Base-by-base conservation (phyloP, 2,888 invertebrate species). In the Drosophila barbarae region DNA sequence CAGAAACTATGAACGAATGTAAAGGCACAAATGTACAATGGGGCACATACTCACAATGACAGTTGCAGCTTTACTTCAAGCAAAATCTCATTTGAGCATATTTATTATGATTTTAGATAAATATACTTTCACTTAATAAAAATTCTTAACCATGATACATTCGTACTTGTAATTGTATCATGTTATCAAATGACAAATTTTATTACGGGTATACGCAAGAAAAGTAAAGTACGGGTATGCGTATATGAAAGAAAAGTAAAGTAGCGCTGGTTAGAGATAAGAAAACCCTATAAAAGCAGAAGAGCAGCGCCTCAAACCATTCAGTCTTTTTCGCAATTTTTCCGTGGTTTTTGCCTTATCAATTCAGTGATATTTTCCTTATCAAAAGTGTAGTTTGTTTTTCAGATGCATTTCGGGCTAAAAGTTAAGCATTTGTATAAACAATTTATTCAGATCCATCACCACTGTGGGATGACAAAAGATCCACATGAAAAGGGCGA, bases 401-500 rank as follows among this genome's bases (percentile, higher is more conserved):
- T 18, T 18, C 18, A 18, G 18, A 18, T 18, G n/a, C 10, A 28
- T 15, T 15, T 44, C 12, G 10, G 10, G 5, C 10, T 6, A 15
- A 10, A 5, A 15, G 5, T 28, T 44, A 1, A 6, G 12, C 3
- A 3, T 13, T 44, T 4, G 12, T 18, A 8, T 0, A 28, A 12
- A 12, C 15, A 8, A 23, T n/a, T 13, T 8, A 8, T 41, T 2
- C 8, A n/a, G n/a, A n/a, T 18, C 18, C 30, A 4, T 12, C 30
- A 12, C 30, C 18, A 18, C 34, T 18, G 7, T 34, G 34, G 10
- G 10, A 50, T 36, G 18, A 36, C n/a, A 55, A 52, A 55, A 55
- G 42, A 42, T 42, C n/a, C 28, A n/a, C 30, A 56, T 38, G 26
- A 26, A 30, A 59, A 56, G 55, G 44, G 57, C 35, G 35, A 36